A percentile compares a stretch with the other conserved stretches of the same genome.
These are phyloP conservation scores for Campylomormyrus tamandua DNA, from an alignment of 2,113 vertebrate species.

Conservation along the genomic window DNA sequence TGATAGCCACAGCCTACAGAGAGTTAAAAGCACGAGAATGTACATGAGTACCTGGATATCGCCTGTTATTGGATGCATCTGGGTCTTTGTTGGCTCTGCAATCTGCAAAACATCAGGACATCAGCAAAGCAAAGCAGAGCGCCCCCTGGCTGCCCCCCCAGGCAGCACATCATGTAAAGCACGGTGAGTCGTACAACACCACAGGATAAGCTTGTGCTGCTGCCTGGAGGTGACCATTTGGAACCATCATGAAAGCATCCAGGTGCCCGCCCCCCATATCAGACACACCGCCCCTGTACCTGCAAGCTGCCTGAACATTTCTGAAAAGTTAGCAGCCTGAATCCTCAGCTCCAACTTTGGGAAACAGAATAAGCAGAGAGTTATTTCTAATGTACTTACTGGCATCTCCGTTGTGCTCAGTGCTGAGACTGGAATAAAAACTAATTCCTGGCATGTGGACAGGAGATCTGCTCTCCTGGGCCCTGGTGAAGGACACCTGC, in stretches of 20 bases:
- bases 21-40: neutral
- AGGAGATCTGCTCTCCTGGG: neutral
- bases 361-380: neutral
- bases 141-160: neutral
- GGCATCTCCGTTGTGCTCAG: neutral
- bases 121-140: neutral
- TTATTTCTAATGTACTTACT: neutral
- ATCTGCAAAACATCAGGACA: constrained; percentile 57
- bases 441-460: neutral
- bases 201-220: neutral
- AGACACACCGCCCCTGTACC: neutral
- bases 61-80: constrained; percentile 79
- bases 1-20: neutral
- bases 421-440: neutral
- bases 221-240: neutral
- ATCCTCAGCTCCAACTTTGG: neutral
- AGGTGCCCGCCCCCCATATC: neutral
- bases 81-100: constrained; percentile 68
- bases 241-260: neutral
- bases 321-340: neutral
- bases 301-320: neutral
- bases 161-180: neutral
- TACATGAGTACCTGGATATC: constrained; percentile 83
- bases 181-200: neutral
- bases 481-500: neutral